A percentile compares a stretch with the other conserved stretches of the same genome.
Conservation (phyloP, 1,140 invertebrate genomes). For the Pseudomyrmex flavicornis region DNA sequence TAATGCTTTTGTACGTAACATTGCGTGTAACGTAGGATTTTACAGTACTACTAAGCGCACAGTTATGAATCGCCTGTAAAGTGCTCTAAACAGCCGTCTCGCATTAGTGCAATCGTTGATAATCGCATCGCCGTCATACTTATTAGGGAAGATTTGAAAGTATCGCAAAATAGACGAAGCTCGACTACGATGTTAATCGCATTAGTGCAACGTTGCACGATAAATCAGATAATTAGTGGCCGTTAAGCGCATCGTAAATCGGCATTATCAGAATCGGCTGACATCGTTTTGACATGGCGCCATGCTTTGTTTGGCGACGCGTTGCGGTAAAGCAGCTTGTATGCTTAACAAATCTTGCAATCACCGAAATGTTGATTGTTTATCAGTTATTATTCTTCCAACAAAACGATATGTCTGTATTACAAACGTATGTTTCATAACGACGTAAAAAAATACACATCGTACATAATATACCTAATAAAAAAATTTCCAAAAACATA, state of each 20-base stretch:
- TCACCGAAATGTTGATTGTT: slow-evolving; percentile 61
- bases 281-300: slow-evolving; percentile 65
- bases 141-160: slow-evolving; percentile 16
- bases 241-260: slow-evolving; percentile 80
- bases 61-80: slow-evolving; percentile 5
- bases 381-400: slow-evolving; percentile 39
- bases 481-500: neutral
- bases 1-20: neutral
- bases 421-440: neutral
- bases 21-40: neutral
- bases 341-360: slow-evolving; percentile 67
- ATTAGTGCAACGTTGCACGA: slow-evolving; percentile 76
- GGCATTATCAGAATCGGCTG: slow-evolving; percentile 76
- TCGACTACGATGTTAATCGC: slow-evolving; percentile 72
- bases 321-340: slow-evolving; percentile 65
- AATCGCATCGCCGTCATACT: neutral
- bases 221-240: slow-evolving; percentile 82
- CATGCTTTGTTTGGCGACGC: slow-evolving; percentile 67
- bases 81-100: slow-evolving; percentile 3
- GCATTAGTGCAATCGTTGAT: slow-evolving; percentile 31
- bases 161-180: slow-evolving; percentile 52
- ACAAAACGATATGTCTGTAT: neutral
- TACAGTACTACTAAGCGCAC: slow-evolving; percentile 27
- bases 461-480: too few relatives aligned
- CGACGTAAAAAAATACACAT: slow-evolving; percentile 11